Base-by-base conservation (phyloP, 2,888 invertebrate species). In the Tineola bisselliella region DNA sequence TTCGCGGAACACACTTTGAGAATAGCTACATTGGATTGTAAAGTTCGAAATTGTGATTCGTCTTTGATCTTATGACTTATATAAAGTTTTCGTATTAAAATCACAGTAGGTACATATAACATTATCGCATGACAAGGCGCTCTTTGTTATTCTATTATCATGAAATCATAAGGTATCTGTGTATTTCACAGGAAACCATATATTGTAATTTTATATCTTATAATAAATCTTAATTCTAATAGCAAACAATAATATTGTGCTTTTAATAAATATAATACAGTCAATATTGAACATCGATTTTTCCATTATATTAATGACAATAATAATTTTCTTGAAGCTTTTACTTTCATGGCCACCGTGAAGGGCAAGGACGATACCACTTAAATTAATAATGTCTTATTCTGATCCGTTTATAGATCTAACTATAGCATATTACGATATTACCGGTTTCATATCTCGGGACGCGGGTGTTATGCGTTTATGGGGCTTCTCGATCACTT, bases 401-500 rank as follows among this genome's bases (percentile, higher is more conserved):
- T 25, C n/a, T 25, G 19, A 54, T 25, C 54, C 52, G 18, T 15
- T 25, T 54, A 54, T 54, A 52, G 15, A 17, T 17, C 17, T n/a
- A n/a, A 15, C 17, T n/a, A 8, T 43, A 17, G 8, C 15, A 48
- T 48, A 48, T 48, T 48, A 48, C 15, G 17, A 48, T 15, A 17
- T 15, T 48, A 48, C 48, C 48, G 48, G 48, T 48, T 48, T 48
- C 13, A 17, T 17, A 13, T 13, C 48, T n/a, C 48, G 48, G n/a
- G 38, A 48, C 15, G 13, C 48, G 17, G 17, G 48, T n/a, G 17
- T 48, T 48, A 56, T 30, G 25, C 58, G 33, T 8, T 31, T 58
- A 33, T 33, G 33, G 31, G 58, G 58, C 58, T 58, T 58, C 58
- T 58, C 19, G 58, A 58, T 58, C 13, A 15, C 58, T 58, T 33